Base-by-base conservation (phyloP, 2,113 vertebrate species). In the Triplophysa siluroides region DNA sequence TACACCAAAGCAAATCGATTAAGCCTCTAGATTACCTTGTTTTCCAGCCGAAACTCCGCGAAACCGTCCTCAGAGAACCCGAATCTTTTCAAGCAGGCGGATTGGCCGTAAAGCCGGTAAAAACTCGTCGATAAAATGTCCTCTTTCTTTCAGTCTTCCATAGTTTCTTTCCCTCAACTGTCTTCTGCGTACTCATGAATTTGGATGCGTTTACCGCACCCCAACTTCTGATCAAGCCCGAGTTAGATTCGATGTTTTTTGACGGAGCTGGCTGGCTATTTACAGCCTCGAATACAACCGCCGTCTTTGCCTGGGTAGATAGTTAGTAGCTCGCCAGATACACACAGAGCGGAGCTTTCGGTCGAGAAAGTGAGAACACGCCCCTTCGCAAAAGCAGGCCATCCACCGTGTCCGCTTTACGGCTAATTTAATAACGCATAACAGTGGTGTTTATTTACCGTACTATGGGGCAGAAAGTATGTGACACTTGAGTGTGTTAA, bases 281-380 rank as follows among this genome's bases (percentile, higher is more conserved):
- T 84, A 68, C 83, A 85, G 81, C 81, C 65, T 78, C 78, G 78
- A 78, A 66, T 78, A 84, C 80, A 54, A 78, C 74, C 18, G 16
- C 63, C 74, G 74, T 65, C 78, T 65, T 45, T 80, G 74, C 73
- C 68, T 69, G 74, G 77, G 66, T 75, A 77, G 83, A 83, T 65
- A 76, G 73, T 63, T 84, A 81, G 81, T 75, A 78, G 81, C 70
- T 74, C 71, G 83, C 79, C 81, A 80, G 78, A 78, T 68, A 80
- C 62, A 73, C 76, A 78, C 79, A 67, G 77, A 86, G 81, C 77
- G 76, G 76, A 78, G 86, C 83, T 85, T 84, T 85, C 85, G 79
- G 82, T 88, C 85, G 84, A 88, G 85, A 87, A 83, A 81, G 83
- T 16, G 47, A 85, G 84, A 85, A 88, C 87, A 88, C 87, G 87